phyloP scores from a whole-genome alignment of 1,140 invertebrate genomes.

The Lucilia cuprina region DNA sequence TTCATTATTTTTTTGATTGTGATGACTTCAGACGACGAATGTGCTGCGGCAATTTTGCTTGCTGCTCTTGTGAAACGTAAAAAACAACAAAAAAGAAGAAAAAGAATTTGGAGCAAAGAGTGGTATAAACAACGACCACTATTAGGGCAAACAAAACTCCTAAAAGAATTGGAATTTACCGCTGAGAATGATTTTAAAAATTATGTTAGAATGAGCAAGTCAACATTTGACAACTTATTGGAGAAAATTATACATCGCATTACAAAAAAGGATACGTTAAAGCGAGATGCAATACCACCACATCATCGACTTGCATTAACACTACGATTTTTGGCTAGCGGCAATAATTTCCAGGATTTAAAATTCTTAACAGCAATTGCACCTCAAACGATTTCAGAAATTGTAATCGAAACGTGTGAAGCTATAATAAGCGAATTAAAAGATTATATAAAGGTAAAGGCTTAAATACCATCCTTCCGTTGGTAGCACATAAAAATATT shows the following conservation, averaged over 20 bases:
- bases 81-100: no score
- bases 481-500: no score
- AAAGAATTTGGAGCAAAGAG: no score
- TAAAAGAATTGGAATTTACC: slow-evolving; percentile 33
- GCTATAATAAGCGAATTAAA: slow-evolving; percentile 40
- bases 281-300: slow-evolving; percentile 46
- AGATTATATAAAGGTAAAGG: not conserved
- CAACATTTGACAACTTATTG: slow-evolving; percentile 39
- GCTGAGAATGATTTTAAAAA: slow-evolving; percentile 42
- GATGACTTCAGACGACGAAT: no score
- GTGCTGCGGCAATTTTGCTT: no score
- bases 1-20: no score
- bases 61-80: no score
- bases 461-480: not conserved
- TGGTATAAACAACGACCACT: no score
- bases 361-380: not conserved
- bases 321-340: slow-evolving; percentile 51
- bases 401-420: slow-evolving; percentile 45
- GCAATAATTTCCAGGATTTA: slow-evolving; percentile 34
- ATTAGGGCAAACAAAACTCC: slow-evolving; percentile 1
- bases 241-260: slow-evolving; percentile 45
- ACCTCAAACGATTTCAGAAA: slow-evolving; percentile 33
- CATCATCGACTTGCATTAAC: slow-evolving; percentile 49
- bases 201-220: slow-evolving; percentile 40
- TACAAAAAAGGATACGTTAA: slow-evolving; percentile 46